Evolutionary conservation across 2,797 vertebrate genomes (phyloP).

Genomic region (Varecia variegata): DNA sequence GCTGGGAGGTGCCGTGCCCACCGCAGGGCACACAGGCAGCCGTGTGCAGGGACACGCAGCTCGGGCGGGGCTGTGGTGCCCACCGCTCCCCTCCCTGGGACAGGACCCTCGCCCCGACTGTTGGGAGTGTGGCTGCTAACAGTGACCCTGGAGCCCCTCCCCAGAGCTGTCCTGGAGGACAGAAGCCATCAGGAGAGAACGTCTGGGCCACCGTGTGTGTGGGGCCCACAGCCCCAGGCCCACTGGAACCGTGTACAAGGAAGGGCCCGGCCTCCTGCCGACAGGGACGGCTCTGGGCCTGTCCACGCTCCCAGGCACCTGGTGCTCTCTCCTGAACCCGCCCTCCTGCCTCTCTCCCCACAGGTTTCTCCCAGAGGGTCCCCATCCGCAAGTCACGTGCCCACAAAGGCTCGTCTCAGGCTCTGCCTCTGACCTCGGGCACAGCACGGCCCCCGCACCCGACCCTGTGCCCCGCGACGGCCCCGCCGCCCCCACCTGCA

Average conservation of each 20-base stretch:
- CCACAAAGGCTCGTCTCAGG: fast-evolving
- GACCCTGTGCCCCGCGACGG: fast-evolving
- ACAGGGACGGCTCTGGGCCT: fast-evolving
- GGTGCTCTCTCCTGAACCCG: fast-evolving
- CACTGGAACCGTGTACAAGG: fast-evolving
- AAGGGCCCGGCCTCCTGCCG: neutral
- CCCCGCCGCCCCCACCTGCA: conserved; percentile 87
- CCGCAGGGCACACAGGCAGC: fast-evolving
- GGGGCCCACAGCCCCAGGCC: neutral
- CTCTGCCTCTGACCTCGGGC: fast-evolving
- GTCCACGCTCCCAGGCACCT: neutral
- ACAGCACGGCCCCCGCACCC: fast-evolving
- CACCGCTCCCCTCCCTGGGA: fast-evolving
- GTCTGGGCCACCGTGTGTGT: neutral
- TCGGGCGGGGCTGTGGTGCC: neutral
- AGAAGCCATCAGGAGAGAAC: fast-evolving
- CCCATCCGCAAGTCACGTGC: fast-evolving
- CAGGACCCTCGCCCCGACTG: neutral
- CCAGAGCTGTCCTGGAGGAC: fast-evolving
- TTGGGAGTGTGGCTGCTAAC: fast-evolving
- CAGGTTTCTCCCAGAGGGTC: fast-evolving
- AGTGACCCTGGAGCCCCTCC: fast-evolving
- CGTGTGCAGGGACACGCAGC: neutral
- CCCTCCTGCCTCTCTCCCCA: neutral
- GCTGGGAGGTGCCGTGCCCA: fast-evolving